Base-by-base conservation (phyloP, 2,797 vertebrate genomes). In the Bradypodion pumilum region DNA sequence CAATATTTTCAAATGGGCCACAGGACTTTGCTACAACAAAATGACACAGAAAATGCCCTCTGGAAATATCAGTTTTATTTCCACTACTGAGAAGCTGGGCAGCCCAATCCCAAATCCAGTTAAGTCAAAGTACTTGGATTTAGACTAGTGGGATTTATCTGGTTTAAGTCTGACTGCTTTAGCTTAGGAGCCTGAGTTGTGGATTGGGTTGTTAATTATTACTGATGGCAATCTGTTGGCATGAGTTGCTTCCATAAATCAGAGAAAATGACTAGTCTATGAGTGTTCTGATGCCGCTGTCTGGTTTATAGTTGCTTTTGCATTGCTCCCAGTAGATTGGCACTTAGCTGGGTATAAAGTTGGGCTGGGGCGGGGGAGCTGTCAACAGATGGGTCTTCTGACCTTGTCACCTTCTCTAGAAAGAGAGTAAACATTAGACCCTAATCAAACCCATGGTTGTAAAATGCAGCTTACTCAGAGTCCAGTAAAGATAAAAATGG, bases 181-280 rank as follows among this genome's bases (percentile, higher is more conserved):
- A 73, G 59, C 27, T 84, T 84, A 65, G 77, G 83, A 84, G 27
- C n/a, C n/a, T 70, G 66, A 12, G 76, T 56, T 79, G 59, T 73
- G 27, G 83, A 72, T 73, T 84, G 76, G 32, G 27, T 73, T 73
- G 75, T 84, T 84, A 73, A 78, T 65, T 63, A 49, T 35, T 79
- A 62, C 68, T 63, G 83, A 78, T 78, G 32, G 32, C 49, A 74
- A 74, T 74, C 59, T 66, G 37, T 68, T 69, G 42, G 65, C 46
- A 35, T 7, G n/a, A 35, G 27, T 25, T n/a, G 42, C 52, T 81
- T 73, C 29, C 27, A 73, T 44, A 81, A 62, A 56, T 29, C 27
- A 7, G 27, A 73, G 27, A 62, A 81, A 72, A 60, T 49, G 25
- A 37, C 25, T 46, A 19, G 32, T 70, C n/a, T 27, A 3, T 69